Evolutionary conservation across 2,797 vertebrate species (phyloP).

Genomic region (Chelidonichthys spinosus): DNA sequence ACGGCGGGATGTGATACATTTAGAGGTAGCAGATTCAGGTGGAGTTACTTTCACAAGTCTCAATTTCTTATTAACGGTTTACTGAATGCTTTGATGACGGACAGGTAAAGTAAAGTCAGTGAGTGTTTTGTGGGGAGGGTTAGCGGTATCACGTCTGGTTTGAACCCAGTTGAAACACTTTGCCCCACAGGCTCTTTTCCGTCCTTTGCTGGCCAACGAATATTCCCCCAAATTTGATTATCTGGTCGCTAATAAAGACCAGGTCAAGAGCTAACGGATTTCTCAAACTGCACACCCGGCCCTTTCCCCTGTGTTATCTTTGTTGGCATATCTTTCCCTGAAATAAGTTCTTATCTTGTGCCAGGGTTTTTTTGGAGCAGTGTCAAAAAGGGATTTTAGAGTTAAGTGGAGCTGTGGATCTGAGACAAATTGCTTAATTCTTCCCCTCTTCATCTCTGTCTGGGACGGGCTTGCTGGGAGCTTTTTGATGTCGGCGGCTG

Average conservation of each 20-base stretch:
- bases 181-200: conserved; percentile 88
- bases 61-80: conserved; percentile 45
- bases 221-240: conserved; percentile 93
- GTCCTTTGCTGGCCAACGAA: conserved; percentile 84
- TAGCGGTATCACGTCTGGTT: conserved; percentile 53
- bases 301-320: conserved; percentile 63
- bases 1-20: conserved; percentile 74
- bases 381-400: conserved; percentile 67
- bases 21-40: conserved; percentile 66
- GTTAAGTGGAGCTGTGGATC: conserved; percentile 67
- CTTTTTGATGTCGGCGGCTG: conserved; percentile 65
- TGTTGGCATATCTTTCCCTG: conserved; percentile 50
- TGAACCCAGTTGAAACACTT: conserved; percentile 58
- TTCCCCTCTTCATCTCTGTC: conserved; percentile 69
- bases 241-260: conserved; percentile 92
- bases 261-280: conserved; percentile 87
- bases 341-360: conserved; percentile 73
- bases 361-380: conserved; percentile 61
- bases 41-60: conserved; percentile 45
- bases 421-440: conserved; percentile 82
- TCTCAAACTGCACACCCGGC: conserved; percentile 57
- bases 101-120: conserved; percentile 50
- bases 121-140: background rate
- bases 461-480: conserved; percentile 46
- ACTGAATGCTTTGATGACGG: conserved; percentile 41